Base-by-base conservation (phyloP, 2,888 invertebrate genomes). In the Oconnorella tubifera region DNA sequence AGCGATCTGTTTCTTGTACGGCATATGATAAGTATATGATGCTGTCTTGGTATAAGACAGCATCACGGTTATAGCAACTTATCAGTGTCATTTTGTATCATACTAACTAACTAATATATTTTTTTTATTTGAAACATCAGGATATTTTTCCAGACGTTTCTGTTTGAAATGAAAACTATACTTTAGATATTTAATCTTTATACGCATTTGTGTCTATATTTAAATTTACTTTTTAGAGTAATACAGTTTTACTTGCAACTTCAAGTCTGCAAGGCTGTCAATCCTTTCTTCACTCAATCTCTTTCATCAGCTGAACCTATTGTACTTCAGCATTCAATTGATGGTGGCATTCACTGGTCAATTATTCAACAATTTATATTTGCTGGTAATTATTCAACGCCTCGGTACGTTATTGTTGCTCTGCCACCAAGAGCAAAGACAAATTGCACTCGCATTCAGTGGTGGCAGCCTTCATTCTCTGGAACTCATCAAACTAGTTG, bases 311-410 rank as follows among this genome's bases (percentile, higher is more conserved):
- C 76, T 28, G 73, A 73, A 51, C 67, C 81, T 1, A 76, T 83
- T 19, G 75, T 77, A 51, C 72, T 82, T n/a, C 82, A 83, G 72
- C 83, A 77, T 72, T 80, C 81, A 1, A 74, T 71, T 0, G 76
- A 82, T 72, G 81, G 79, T 3, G 82, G 82, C 2, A 75, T 82
- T 3, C 70, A 75, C 10, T 83, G 83, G 83, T 72, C 70, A n/a
- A 76, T 78, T 25, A 72, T 82, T 2, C 79, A 82, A 61, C 77
- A 80, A 72, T 79, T 81, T 70, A 40, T 51, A 19, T 51, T 51
- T 19, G 14, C 53, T 10, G 40, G 19, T 40, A 74, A 77, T 57
- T 79, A 80, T 63, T 73, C 77, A 62, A 67, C 65, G 23, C 74
- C 76, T n/a, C 66, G 70, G 28, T 81, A 80, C 64, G 73, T 79